Conservation (phyloP, 2,113 vertebrate species). For the Anarhynchus alexandrinus region DNA sequence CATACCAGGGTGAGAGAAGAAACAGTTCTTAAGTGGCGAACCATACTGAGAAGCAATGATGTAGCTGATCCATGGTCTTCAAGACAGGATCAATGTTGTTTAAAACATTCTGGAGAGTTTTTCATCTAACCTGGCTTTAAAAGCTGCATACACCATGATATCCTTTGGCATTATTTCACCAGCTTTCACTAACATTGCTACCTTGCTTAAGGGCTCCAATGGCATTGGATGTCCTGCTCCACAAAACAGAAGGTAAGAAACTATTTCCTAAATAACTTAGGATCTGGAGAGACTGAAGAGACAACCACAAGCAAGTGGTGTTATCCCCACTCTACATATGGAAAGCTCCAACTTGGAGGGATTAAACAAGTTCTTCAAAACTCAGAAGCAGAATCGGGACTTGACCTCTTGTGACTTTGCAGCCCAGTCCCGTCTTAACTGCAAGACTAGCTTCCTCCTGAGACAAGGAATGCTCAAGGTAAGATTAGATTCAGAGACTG, state of each 20-base stretch:
- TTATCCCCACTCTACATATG: neutral
- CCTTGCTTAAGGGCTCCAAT: neutral
- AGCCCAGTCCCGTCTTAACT: neutral
- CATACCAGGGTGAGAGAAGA: neutral
- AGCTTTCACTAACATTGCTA: neutral
- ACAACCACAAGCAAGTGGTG: neutral
- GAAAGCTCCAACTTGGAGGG: neutral
- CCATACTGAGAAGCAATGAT: neutral
- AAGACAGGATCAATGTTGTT: neutral
- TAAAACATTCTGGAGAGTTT: neutral
- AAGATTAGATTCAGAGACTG: conserved; percentile 34
- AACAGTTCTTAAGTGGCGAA: neutral
- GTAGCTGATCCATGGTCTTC: neutral
- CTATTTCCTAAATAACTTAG: neutral
- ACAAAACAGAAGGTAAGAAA: neutral
- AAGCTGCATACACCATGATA: neutral
- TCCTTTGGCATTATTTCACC: neutral
- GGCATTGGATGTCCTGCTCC: neutral
- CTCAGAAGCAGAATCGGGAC: neutral
- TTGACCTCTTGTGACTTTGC: neutral
- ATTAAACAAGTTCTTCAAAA: neutral
- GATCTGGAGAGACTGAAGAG: neutral
- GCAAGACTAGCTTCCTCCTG: neutral
- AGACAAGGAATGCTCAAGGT: conserved; percentile 28
- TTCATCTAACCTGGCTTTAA: neutral